Evolutionary conservation across 2,888 invertebrate species (phyloP), one percentile per base, ranked within the genome.

Genomic region (Leptinotarsa rubiginosa): DNA sequence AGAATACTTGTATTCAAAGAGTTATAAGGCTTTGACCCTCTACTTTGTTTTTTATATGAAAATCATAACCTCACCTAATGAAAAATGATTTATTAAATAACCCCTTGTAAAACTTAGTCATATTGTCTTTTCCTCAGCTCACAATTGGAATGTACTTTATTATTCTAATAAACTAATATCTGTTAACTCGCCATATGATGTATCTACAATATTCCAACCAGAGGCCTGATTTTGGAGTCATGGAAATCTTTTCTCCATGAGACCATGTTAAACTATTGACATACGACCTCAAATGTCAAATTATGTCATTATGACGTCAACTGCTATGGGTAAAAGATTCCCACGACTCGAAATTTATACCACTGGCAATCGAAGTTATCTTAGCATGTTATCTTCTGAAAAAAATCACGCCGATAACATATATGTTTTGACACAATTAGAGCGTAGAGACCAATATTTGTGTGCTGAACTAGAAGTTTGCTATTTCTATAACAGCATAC

Each of bases 101-200:
- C 15, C 20, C 1, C 13, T 25, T 18, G 10, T 3, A 52, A 59
- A 16, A 25, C 22, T 59, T 25, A 4, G 59, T 62, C 62, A 62
- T 62, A 62, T 62, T 62, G 62, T 62, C 62, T 62, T 62, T 62
- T 41, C 15, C 13, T 56, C 13, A 56, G 20, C 22, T 56, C 18
- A 56, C 3, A 56, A 56, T 25, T 31, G 62, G 62, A 62, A 62
- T 62, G 62, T 62, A 31, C 2, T 31, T 16, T 16, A 41, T 62
- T 62, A 5, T 12, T 15, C 0, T 56, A 22, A 15, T 15, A 56
- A 13, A 22, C n/a, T 13, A 22, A 56, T 52, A 56, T 56, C 13
- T 22, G 56, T 56, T 12, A 7, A 56, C 54, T 3, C 18, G 20
- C 2, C 12, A 56, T 22, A 25, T 22, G 22, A 56, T 22, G 0